These are phyloP conservation scores for Helleia helle DNA, from an alignment of 2,888 invertebrate genomes.

Conservation along the genomic window DNA sequence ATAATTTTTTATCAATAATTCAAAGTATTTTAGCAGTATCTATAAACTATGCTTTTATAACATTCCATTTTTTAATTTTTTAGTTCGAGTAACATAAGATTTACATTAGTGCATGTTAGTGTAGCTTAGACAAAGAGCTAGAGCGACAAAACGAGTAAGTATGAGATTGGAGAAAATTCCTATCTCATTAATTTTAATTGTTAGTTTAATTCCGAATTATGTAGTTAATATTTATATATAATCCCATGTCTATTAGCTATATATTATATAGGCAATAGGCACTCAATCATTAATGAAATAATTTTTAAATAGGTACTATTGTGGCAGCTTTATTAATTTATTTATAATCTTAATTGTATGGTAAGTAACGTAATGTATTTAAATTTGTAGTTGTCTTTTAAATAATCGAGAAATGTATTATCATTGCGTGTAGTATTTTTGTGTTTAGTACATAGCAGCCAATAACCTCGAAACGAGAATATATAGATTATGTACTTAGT, in stretches of 20 bases:
- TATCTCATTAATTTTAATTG: neutral
- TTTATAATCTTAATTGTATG: neutral
- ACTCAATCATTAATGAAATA: neutral
- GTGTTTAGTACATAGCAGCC: neutral
- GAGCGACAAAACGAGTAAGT: neutral
- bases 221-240: neutral
- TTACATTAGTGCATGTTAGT: neutral
- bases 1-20: slow-evolving; percentile 2
- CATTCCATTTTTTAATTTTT: slow-evolving; percentile 7
- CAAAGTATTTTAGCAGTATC: slow-evolving; percentile 9
- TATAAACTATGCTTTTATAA: slow-evolving; percentile 3
- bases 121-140: neutral
- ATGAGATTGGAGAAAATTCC: neutral
- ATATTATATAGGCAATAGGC: neutral
- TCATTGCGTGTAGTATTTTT: neutral
- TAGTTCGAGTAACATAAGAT: neutral
- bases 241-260: neutral
- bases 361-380: neutral
- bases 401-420: neutral
- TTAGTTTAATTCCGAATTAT: neutral
- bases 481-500: slow-evolving; percentile 7
- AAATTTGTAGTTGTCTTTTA: slow-evolving; percentile 1
- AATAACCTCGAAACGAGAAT: neutral
- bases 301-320: neutral
- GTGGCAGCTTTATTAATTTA: neutral